These are phyloP conservation scores for Hydropotes inermis DNA, from an alignment of 2,113 vertebrate species.

Conservation along the genomic window DNA sequence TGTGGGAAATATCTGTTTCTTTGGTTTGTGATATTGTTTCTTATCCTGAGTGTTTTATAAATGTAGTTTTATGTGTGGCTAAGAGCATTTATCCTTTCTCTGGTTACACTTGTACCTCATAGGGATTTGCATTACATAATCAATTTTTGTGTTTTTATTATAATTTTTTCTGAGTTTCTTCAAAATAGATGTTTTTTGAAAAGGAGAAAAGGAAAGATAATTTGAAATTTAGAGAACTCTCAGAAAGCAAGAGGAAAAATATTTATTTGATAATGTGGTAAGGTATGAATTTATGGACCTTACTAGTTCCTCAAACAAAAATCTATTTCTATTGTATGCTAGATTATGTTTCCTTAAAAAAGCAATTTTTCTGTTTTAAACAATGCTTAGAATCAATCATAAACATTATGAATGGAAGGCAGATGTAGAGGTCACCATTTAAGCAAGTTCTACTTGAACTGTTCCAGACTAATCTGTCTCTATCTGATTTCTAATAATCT, in stretches of 20 bases:
- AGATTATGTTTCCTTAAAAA: not conserved
- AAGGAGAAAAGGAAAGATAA: not conserved
- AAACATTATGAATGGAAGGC: not conserved
- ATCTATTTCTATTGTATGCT: not conserved
- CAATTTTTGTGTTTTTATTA: not conserved
- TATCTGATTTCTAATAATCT: conserved; percentile 11
- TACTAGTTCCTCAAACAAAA: conserved; percentile 9
- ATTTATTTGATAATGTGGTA: not conserved
- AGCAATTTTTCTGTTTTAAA: conserved; percentile 25
- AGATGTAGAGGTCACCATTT: conserved; percentile 7
- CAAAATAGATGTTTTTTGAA: not conserved
- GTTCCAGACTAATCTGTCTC: not conserved
- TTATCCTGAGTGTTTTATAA: not conserved
- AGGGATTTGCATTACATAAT: not conserved
- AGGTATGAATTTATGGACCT: not conserved
- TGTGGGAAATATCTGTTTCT: not conserved
- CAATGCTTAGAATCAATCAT: conserved; percentile 1
- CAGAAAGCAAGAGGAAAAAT: not conserved
- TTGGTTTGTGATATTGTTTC: not conserved
- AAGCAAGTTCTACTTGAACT: not conserved
- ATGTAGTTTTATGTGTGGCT: not conserved
- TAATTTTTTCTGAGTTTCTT: not conserved
- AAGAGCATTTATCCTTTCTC: not conserved
- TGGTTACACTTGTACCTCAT: not conserved
- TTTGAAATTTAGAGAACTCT: not conserved